Conservation (phyloP, 1,140 invertebrate genomes). For the Anastatus disparis region DNA sequence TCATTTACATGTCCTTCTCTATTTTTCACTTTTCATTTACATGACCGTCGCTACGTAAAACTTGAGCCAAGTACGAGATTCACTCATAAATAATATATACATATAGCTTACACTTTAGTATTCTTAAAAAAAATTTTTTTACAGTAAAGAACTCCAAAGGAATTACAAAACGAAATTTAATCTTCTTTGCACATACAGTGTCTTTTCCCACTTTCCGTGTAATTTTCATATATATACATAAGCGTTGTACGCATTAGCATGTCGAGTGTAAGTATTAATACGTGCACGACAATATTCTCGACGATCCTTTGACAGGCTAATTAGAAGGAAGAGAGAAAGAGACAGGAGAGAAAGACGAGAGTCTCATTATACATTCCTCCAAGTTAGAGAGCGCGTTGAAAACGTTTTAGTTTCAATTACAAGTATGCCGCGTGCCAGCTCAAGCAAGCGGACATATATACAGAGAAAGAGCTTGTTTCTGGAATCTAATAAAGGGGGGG, state of each 20-base stretch:
- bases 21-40: background rate
- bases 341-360: too few species aligned
- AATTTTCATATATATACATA: too few species aligned
- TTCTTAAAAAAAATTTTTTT: slow-evolving; percentile 8
- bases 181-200: too few species aligned
- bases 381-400: slow-evolving; percentile 39
- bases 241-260: slow-evolving; percentile 32
- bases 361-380: slow-evolving; percentile 46
- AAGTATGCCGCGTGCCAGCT: too few species aligned
- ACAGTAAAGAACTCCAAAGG: too few species aligned
- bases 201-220: too few species aligned
- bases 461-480: background rate
- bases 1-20: background rate
- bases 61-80: background rate
- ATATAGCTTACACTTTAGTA: background rate
- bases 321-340: too few species aligned
- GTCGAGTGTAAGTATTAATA: slow-evolving; percentile 33
- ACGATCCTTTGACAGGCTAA: slow-evolving; percentile 47
- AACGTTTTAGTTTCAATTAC: slow-evolving; percentile 53
- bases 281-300: slow-evolving; percentile 39
- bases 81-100: background rate
- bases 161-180: too few species aligned
- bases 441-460: background rate
- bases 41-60: background rate
- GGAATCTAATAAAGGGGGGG: slow-evolving; percentile 47